A percentile compares a stretch with the other conserved stretches of the same genome.
Evolutionary conservation across 2,113 vertebrate species (phyloP).

Genomic region (Thomomys bottae): DNA sequence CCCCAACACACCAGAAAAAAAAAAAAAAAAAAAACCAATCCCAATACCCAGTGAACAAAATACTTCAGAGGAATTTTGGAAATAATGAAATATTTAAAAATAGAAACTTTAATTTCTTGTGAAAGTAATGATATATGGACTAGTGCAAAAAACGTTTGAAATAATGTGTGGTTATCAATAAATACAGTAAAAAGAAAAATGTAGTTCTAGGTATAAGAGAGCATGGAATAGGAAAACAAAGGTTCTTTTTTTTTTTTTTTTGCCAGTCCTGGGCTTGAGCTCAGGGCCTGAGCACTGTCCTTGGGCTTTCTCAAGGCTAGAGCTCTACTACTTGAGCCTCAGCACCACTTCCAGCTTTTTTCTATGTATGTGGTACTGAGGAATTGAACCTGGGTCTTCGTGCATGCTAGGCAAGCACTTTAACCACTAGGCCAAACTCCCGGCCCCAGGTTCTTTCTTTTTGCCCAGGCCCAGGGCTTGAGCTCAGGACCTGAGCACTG

Average conservation of each 20-base stretch:
- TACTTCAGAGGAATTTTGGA: conserved; percentile 11
- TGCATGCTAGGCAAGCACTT: too few relatives aligned
- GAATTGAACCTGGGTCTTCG: too few relatives aligned
- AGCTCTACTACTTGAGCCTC: too few relatives aligned
- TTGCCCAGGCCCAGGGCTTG: too few relatives aligned
- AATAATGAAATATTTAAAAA: conserved; percentile 25
- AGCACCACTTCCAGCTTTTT: too few relatives aligned
- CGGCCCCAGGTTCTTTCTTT: background rate
- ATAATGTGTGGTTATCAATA: conserved; percentile 48
- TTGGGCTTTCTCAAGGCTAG: too few relatives aligned
- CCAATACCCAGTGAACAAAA: conserved; percentile 45
- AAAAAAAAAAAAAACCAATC: too few relatives aligned
- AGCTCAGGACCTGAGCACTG: too few relatives aligned
- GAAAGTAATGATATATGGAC: conserved; percentile 4
- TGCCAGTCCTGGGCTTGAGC: background rate
- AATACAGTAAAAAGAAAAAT: background rate
- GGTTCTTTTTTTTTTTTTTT: background rate
- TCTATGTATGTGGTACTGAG: too few relatives aligned
- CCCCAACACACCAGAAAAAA: conserved; percentile 46
- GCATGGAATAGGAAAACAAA: background rate
- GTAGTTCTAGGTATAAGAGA: background rate
- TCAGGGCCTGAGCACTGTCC: too few relatives aligned
- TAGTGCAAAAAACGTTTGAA: conserved; percentile 35
- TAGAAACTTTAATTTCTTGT: conserved; percentile 39
- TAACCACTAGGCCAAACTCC: too few relatives aligned